Conservation (phyloP, 2,888 invertebrate species). For the Saturnia japonica region DNA sequence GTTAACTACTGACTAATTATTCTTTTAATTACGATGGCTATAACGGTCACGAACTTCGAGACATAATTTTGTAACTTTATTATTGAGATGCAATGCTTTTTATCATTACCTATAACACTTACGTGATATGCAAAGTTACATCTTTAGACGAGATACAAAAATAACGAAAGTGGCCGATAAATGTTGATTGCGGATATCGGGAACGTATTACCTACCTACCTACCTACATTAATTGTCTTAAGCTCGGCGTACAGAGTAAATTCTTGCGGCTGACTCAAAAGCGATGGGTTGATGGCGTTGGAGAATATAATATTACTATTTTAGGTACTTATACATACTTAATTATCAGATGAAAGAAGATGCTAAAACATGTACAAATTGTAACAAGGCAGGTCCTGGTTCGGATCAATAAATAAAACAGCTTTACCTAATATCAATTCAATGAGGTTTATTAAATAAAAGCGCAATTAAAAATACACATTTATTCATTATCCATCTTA, state of each 20-base stretch:
- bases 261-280: no score
- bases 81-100: no score
- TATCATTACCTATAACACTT: not conserved
- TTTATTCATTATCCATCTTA: constrained; percentile 22
- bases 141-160: not conserved
- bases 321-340: no score
- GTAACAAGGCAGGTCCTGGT: not conserved
- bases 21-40: no score
- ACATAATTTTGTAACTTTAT: no score
- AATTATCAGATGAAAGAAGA: no score
- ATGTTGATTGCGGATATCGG: not conserved
- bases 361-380: not conserved
- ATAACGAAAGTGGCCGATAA: not conserved
- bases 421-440: not conserved
- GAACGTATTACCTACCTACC: not conserved
- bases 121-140: not conserved
- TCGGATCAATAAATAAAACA: not conserved
- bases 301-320: no score
- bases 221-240: no score
- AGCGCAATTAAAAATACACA: constrained; percentile 19
- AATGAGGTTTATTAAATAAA: constrained; percentile 7
- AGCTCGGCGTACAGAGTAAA: no score
- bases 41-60: no score
- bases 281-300: no score
- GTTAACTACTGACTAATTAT: no score